Evolutionary conservation across 35 echinoderm and acorn worm genomes (phyloP), one percentile per base, ranked within the genome.

Genomic region (Ptychodera flava): DNA sequence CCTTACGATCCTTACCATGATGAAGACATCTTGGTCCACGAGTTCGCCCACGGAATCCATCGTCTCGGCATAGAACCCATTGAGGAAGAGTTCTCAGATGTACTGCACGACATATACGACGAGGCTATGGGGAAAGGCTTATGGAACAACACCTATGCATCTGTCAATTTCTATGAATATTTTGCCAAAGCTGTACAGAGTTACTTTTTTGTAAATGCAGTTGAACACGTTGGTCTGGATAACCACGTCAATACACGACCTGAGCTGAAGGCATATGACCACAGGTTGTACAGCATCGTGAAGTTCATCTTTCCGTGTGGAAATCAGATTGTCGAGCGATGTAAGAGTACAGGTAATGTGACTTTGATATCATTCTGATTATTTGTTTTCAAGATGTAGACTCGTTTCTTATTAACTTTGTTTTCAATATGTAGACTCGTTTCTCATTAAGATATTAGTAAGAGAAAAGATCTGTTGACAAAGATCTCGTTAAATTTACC

Each of bases 1-100:
- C 31, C 15, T 15, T 77, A 37, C 29, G 86, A 94, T 30, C 82
- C 77, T 1, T 91, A 89, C 85, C 87, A 0, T 33, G 86, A 88
- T 79, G 93, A 94, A 86, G 93, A 94, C 75, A 88, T 94, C 75
- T 28, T 91, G 1, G 64, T 94, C 22, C 93, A 94, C 80, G 93
- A 94, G 81, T 91, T 94, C 79, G 89, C 90, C 16, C 93, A 94
- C 78, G 38, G 81, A 30, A 91, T 94, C 27, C 89, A 91, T 37
- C 77, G 85, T 6, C 86, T 94, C 77, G 90, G 81, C 31, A 27
- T 94, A n/a, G 75, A 88, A 0, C 85, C 36, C 27, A 35, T 91
- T 31, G 80, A 88, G 77, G 14, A n/a, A 27, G 45, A 37, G 0
- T 94, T 91, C 53, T 29, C 80, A 32, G 30, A n/a, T 0, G 78